Evolutionary conservation across 2,113 vertebrate species (phyloP).

Genomic region (Phycodurus eques): DNA sequence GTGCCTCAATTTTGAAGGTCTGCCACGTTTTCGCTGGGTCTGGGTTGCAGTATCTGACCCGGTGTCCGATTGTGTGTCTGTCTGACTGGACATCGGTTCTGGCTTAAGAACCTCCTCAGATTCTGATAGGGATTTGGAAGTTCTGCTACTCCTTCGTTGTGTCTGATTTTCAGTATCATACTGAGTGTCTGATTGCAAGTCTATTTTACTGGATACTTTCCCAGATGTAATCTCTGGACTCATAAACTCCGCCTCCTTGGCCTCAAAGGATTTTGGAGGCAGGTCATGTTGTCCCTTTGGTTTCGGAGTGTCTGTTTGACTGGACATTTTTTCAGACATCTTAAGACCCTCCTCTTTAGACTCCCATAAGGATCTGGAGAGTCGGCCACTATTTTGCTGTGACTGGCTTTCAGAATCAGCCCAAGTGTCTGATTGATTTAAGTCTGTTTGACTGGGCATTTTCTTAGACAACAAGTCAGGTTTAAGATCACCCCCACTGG

Average conservation of each 20-base stretch:
- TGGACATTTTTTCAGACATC: not conserved
- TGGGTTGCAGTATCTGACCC: slow-evolving; percentile 23
- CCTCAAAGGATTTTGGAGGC: not conserved
- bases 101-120: slow-evolving; percentile 5
- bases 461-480: not conserved
- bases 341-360: not conserved
- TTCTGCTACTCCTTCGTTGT: slow-evolving; percentile 36
- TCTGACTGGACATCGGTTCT: slow-evolving; percentile 16
- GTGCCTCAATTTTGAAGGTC: not conserved
- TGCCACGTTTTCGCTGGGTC: slow-evolving; percentile 24
- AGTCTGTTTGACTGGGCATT: slow-evolving; percentile 21
- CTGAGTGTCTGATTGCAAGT: slow-evolving; percentile 11
- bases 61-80: slow-evolving; percentile 8
- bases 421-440: slow-evolving; percentile 8
- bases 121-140: slow-evolving; percentile 20
- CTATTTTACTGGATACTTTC: slow-evolving; percentile 24
- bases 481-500: not conserved
- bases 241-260: not conserved
- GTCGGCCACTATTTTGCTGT: slow-evolving; percentile 29
- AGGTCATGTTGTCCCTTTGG: too few relatives aligned
- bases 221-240: not conserved
- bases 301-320: slow-evolving; percentile 25
- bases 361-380: not conserved
- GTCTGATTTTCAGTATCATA: slow-evolving; percentile 22
- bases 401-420: slow-evolving; percentile 27